Base-by-base conservation (phyloP, 2,888 invertebrate species). In the Anticlea derivata region DNA sequence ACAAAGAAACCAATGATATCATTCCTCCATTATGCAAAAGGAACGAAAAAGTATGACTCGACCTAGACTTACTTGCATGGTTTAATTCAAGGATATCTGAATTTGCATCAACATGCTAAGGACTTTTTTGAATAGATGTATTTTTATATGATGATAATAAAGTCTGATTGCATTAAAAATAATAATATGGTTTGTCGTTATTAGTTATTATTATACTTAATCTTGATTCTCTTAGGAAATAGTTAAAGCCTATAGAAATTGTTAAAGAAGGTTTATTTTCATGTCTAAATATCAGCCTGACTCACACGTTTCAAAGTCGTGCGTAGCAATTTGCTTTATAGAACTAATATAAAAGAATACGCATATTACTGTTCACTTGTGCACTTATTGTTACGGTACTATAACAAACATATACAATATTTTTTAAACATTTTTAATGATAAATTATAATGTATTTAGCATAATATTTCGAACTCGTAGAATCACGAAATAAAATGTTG, bases 41-140 rank as follows among this genome's bases (percentile, higher is more conserved):
- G 7, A 46, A 30, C 22, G 27, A 37, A 33, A 43, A 43, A 6
- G 26, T 44, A 31, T 44, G 11, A 39, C 17, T 39, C 46, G 52
- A 57, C 57, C 57, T 47, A 50, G 47, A 50, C 47, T 46, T 50
- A 49, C 46, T 46, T 37, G 37, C 43, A 46, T 46, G 46, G 38
- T 39, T 35, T 13, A 45, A 40, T 48, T 46, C 51, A 51, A 54
- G 48, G 51, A 49, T 49, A 48, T 24, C 7, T 41, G 33, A 41
- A 45, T 40, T 43, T 8, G 26, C 33, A 48, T 10, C 26, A 7
- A 30, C 26, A 34, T 35, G 27, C 23, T 7, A 47, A 35, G 38
- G 24, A 34, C 12, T 26, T 17, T 29, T 37, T 24, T 23, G 31
- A 12, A 12, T 31, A 13, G 3, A 7, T 20, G 8, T 30, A 7